These are phyloP conservation scores for Apamea crenata DNA, from an alignment of 2,888 invertebrate genomes.

Conservation along the genomic window DNA sequence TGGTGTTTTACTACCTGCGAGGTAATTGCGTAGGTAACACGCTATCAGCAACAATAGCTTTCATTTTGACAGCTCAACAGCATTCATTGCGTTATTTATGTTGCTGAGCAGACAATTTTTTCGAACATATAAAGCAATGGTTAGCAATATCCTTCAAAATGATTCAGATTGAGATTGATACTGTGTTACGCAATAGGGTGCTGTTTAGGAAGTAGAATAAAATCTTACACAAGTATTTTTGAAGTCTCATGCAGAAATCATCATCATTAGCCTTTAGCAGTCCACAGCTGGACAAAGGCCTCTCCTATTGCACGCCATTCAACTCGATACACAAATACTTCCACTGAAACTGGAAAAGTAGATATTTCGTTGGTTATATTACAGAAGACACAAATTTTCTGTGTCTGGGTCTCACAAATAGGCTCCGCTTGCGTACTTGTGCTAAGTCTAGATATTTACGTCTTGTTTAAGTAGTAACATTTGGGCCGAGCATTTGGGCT, in stretches of 20 bases:
- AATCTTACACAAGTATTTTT: neutral
- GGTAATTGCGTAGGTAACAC: too few species aligned
- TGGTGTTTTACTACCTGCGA: neutral
- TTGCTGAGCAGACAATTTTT: too few species aligned
- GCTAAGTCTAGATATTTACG: conserved; percentile 2
- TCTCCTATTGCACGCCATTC: too few species aligned
- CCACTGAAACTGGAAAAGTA: neutral
- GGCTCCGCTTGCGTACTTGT: neutral
- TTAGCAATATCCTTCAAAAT: too few species aligned
- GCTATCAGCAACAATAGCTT: too few species aligned
- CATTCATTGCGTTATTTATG: too few species aligned
- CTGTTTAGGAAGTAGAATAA: neutral
- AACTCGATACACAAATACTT: neutral
- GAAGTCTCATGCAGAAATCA: neutral
- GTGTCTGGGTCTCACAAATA: neutral
- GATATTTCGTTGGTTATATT: neutral
- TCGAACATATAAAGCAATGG: too few species aligned
- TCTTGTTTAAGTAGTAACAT: neutral
- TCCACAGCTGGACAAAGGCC: too few species aligned
- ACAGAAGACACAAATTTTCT: neutral
- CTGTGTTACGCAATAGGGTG: too few species aligned
- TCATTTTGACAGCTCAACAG: too few species aligned
- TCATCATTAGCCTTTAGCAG: too few species aligned
- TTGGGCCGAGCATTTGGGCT: neutral
- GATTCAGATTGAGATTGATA: too few species aligned